Evolutionary conservation across 2,113 vertebrate genomes (phyloP).

Genomic region (Oenanthe melanoleuca): DNA sequence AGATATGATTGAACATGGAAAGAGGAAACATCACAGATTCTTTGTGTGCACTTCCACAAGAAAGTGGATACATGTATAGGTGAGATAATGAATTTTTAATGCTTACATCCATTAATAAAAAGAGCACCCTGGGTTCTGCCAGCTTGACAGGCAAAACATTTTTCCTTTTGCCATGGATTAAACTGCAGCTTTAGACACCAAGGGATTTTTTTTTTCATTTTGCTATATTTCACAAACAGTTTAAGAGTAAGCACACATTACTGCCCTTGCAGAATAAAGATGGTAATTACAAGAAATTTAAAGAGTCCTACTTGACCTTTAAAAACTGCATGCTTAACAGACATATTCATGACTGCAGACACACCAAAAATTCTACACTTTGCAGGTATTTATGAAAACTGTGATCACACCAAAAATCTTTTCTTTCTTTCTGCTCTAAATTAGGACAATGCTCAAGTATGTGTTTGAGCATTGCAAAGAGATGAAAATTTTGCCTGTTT

Average conservation of each 20-base stretch:
- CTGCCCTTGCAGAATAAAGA: not conserved
- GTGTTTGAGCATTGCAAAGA: not conserved
- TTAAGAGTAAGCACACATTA: not conserved
- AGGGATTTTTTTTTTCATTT: not conserved
- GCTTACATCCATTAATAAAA: not conserved
- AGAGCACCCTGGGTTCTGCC: not conserved
- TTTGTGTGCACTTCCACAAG: not conserved
- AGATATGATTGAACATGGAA: not conserved
- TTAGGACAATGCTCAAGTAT: not conserved
- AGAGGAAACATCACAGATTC: not conserved
- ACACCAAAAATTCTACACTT: not conserved
- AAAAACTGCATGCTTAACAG: slow-evolving; percentile 32
- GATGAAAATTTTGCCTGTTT: not conserved
- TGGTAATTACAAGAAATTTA: not conserved
- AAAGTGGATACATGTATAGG: not conserved
- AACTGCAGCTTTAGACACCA: not conserved
- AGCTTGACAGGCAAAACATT: not conserved
- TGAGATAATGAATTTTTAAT: not conserved
- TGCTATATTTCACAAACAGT: not conserved
- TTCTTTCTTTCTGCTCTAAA: not conserved
- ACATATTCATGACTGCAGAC: not conserved
- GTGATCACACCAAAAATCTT: not conserved
- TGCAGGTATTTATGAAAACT: not conserved
- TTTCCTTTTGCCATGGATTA: not conserved
- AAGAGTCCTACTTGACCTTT: slow-evolving; percentile 12